Percentiles rank a stretch among this genome's conserved stretches.
Evolutionary conservation across 2,113 vertebrate species (phyloP).

Genomic region (Mus musculus): DNA sequence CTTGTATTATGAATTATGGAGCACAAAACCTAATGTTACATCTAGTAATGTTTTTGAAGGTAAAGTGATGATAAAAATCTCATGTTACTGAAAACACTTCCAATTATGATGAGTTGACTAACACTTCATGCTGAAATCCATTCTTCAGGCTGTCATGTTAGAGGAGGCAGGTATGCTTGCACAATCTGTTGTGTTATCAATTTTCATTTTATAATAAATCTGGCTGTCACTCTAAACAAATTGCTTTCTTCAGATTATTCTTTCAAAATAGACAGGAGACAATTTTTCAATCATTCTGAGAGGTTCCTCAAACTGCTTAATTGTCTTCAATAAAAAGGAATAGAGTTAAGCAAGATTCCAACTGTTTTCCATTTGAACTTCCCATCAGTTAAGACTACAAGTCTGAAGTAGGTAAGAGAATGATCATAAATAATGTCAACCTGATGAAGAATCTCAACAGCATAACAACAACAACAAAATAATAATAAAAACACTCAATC

Average conservation of each 20-base stretch:
- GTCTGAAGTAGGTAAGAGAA: background rate
- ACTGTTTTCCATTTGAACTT: background rate
- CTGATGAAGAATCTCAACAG: background rate
- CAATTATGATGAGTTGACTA: background rate
- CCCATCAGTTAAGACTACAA: background rate
- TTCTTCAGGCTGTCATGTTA: conserved; percentile 39
- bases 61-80: background rate
- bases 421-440: background rate
- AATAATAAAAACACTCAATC: background rate
- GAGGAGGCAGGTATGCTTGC: background rate
- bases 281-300: conserved; percentile 38
- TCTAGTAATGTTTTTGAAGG: conserved; percentile 33
- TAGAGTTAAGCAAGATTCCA: background rate
- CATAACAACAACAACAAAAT: background rate
- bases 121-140: background rate
- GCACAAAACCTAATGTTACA: background rate
- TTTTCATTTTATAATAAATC: conserved; percentile 56
- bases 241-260: background rate
- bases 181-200: conserved; percentile 19
- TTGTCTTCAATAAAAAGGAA: background rate
- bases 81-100: background rate
- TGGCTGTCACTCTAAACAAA: background rate
- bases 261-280: background rate
- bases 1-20: background rate
- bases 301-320: conserved; percentile 21